phyloP scores from a whole-genome alignment of 1,140 invertebrate genomes.

The Hormaphis cornu region DNA sequence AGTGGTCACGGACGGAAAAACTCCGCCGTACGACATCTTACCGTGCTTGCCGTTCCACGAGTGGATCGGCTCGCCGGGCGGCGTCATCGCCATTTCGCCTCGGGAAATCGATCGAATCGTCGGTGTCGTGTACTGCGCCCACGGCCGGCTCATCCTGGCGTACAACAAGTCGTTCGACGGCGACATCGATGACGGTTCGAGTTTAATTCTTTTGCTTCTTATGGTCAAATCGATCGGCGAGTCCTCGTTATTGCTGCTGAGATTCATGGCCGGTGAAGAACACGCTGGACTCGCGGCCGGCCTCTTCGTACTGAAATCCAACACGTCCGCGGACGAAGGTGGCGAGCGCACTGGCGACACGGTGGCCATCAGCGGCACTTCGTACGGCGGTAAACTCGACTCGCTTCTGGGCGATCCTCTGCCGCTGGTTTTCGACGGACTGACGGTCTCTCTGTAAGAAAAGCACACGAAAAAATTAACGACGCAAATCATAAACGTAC shows the following conservation, averaged over 20 bases:
- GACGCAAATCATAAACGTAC: slow-evolving; percentile 42
- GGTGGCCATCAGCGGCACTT: slow-evolving; percentile 62
- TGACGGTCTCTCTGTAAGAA: slow-evolving; percentile 47
- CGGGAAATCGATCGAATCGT: slow-evolving; percentile 58
- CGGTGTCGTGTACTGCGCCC: slow-evolving; percentile 50
- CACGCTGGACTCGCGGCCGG: slow-evolving; percentile 41
- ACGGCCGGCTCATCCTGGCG: slow-evolving; percentile 50
- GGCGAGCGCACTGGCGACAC: slow-evolving; percentile 42
- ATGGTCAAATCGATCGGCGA: slow-evolving; percentile 41
- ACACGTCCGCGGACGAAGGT: slow-evolving; percentile 47
- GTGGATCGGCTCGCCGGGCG: slow-evolving; percentile 42
- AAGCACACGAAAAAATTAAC: slow-evolving; percentile 44
- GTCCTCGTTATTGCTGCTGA: slow-evolving; percentile 57
- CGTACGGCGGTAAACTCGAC: slow-evolving; percentile 50
- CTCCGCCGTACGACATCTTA: slow-evolving; percentile 36
- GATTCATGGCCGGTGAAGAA: slow-evolving; percentile 38
- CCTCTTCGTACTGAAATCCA: slow-evolving; percentile 68
- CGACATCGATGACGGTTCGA: slow-evolving; percentile 67
- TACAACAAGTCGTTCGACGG: slow-evolving; percentile 58
- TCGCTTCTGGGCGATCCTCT: slow-evolving; percentile 47
- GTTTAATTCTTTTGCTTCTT: slow-evolving; percentile 52
- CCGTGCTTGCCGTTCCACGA: slow-evolving; percentile 70
- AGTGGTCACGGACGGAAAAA: slow-evolving; percentile 42
- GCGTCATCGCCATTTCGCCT: slow-evolving; percentile 50
- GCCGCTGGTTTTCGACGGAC: slow-evolving; percentile 44